Conservation (phyloP, 2,113 vertebrate genomes). For the Bos indicus region DNA sequence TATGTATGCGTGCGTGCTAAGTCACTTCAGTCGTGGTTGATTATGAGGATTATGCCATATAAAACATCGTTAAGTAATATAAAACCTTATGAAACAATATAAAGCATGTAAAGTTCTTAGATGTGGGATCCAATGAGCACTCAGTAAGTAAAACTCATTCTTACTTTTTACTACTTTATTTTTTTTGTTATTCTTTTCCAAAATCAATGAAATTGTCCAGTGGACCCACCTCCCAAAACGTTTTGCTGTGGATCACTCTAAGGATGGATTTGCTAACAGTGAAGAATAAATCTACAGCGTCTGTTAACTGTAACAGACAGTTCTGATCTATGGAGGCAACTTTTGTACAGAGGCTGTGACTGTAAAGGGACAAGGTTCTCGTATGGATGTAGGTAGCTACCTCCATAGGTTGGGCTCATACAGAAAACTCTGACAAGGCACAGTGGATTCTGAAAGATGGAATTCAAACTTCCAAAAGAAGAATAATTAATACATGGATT, state of each 20-base stretch:
- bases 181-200: slow-evolving; percentile 15
- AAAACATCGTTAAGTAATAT: neutral
- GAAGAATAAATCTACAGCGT: neutral
- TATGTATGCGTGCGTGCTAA: fast-evolving
- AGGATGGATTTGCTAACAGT: neutral
- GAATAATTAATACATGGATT: neutral
- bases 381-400: neutral
- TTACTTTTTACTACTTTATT: neutral
- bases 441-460: neutral
- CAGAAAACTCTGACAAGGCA: neutral
- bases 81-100: neutral
- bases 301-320: neutral
- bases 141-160: neutral
- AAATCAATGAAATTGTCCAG: neutral
- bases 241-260: neutral
- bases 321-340: neutral
- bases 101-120: neutral
- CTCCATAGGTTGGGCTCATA: neutral
- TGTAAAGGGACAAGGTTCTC: neutral
- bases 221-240: neutral
- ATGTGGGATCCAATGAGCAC: neutral
- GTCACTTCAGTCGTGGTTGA: neutral
- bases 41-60: neutral
- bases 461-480: neutral
- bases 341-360: neutral